phyloP scores from a whole-genome alignment of 2,797 vertebrate species.

The Myotis planiceps region DNA sequence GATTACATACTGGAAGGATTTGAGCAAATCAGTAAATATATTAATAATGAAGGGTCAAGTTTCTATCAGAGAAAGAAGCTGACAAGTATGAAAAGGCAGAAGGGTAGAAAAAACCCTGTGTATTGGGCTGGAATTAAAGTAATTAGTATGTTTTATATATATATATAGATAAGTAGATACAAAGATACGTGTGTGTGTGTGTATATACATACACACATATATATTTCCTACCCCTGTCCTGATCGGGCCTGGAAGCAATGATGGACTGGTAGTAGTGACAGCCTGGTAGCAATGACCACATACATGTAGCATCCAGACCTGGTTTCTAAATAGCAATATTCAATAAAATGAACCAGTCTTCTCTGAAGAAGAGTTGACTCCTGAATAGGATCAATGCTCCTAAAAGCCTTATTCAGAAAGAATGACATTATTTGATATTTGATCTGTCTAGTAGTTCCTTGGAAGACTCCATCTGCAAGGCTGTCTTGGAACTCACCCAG shows the following conservation, averaged over 20 bases:
- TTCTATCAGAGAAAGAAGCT: conserved; percentile 22
- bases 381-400: background rate
- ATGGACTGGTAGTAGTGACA: background rate
- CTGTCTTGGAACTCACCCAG: background rate
- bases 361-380: background rate
- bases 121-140: background rate
- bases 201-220: background rate
- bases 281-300: background rate
- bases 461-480: background rate
- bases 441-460: background rate
- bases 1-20: background rate
- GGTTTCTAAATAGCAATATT: conserved; percentile 42
- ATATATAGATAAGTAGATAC: background rate
- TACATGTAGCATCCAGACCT: background rate
- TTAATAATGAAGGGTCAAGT: background rate
- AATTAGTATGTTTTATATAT: background rate
- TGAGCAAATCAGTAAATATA: background rate
- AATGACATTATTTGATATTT: background rate
- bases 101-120: background rate
- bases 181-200: background rate
- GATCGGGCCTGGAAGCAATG: background rate
- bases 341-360: background rate
- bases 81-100: background rate
- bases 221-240: background rate
- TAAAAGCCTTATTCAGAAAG: background rate